phyloP scores from a whole-genome alignment of 2,888 invertebrate species.

The Ypsolopha sequella region DNA sequence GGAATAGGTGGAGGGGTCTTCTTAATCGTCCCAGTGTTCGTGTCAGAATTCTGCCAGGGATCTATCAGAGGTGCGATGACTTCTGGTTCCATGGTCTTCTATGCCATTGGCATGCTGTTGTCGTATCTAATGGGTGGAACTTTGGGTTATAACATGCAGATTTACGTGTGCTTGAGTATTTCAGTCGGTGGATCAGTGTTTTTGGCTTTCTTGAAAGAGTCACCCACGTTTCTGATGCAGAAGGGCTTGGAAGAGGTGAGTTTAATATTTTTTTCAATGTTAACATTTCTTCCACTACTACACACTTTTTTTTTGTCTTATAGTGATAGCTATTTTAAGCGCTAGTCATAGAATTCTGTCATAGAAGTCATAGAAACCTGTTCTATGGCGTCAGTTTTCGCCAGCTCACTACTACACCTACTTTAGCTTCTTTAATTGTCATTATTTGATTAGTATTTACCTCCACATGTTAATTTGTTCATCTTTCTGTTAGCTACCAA shows the following conservation, averaged over 20 bases:
- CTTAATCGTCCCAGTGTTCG: conserved; percentile 31
- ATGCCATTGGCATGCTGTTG: conserved; percentile 34
- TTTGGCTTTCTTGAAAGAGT: conserved; percentile 30
- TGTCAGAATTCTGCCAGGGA: conserved; percentile 44
- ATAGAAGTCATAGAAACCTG: too few relatives aligned
- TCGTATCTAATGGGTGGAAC: conserved; percentile 41
- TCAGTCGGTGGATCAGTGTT: conserved; percentile 20
- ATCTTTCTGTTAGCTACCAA: too few relatives aligned
- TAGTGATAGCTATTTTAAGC: too few relatives aligned
- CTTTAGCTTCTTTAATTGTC: too few relatives aligned
- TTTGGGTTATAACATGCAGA: conserved; percentile 30
- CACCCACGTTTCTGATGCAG: conserved; percentile 39
- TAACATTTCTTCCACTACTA: too few relatives aligned
- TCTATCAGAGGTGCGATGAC: conserved; percentile 43
- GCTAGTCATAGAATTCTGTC: too few relatives aligned
- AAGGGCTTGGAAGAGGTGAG: conserved; percentile 35
- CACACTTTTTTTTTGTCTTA: too few relatives aligned
- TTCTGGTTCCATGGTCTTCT: conserved; percentile 32
- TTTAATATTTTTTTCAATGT: background rate
- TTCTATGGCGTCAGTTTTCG: too few relatives aligned
- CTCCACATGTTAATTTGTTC: too few relatives aligned
- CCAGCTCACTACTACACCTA: too few relatives aligned
- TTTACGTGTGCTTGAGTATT: conserved; percentile 28
- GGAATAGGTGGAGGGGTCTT: conserved; percentile 32
- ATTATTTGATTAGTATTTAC: too few relatives aligned